Conservation (phyloP, 2,797 vertebrate species). For the Florisuga fusca region DNA sequence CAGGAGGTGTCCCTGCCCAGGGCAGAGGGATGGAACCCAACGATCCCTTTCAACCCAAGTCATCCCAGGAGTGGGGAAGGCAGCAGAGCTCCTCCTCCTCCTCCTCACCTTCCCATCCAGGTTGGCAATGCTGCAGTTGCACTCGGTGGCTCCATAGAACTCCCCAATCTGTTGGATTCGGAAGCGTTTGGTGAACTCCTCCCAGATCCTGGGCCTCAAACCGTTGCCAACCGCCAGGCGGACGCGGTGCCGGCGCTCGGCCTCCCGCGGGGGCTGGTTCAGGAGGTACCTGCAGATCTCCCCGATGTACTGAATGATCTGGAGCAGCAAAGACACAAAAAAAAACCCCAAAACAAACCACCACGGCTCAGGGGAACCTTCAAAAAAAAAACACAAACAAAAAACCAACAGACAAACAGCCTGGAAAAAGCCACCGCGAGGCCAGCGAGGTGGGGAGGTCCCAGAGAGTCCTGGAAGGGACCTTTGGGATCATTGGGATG, state of each 20-base stretch:
- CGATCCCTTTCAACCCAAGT: no score
- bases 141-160: conserved; percentile 93
- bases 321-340: not conserved
- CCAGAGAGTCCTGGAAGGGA: no score
- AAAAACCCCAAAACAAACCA: no score
- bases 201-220: conserved; percentile 87
- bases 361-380: not conserved
- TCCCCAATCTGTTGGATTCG: conserved; percentile 84
- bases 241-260: conserved; percentile 81
- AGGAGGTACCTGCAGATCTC: conserved; percentile 92
- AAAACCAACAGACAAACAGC: no score
- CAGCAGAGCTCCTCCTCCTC: no score
- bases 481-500: no score
- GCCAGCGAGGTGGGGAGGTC: no score
- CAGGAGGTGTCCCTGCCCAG: no score
- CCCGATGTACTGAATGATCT: conserved; percentile 92
- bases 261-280: conserved; percentile 80
- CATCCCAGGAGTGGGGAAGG: no score
- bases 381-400: no score
- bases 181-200: conserved; percentile 87
- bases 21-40: no score
- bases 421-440: no score
- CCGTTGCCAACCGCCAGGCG: conserved; percentile 89
- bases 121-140: conserved; percentile 93
- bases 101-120: conserved; percentile 87